These are phyloP conservation scores for Gibbula magus DNA, from an alignment of 2,888 invertebrate species.

Conservation along the genomic window DNA sequence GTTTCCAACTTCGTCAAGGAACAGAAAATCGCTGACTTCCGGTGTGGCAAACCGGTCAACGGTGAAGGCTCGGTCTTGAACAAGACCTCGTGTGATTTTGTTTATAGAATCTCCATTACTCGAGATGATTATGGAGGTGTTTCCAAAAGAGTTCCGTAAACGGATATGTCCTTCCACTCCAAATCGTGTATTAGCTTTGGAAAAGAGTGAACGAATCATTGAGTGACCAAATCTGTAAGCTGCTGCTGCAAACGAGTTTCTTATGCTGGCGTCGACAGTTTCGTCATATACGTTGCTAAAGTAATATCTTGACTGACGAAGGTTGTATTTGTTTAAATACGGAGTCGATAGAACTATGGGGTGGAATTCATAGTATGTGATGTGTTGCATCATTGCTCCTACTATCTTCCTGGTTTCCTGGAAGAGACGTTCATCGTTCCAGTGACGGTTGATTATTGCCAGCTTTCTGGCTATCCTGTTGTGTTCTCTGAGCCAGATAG, in stretches of 20 bases:
- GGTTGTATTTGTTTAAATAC: slow-evolving; percentile 35
- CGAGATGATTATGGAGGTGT: background rate
- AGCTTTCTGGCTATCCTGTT: slow-evolving; percentile 84
- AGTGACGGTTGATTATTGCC: slow-evolving; percentile 82
- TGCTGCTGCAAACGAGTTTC: slow-evolving; percentile 97
- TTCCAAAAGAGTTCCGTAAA: background rate
- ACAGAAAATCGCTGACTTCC: slow-evolving; percentile 93
- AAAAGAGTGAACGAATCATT: slow-evolving; percentile 79
- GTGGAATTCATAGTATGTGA: slow-evolving; percentile 77
- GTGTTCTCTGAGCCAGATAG: slow-evolving; percentile 90
- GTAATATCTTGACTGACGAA: slow-evolving; percentile 83
- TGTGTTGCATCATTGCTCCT: slow-evolving; percentile 81
- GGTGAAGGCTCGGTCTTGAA: slow-evolving; percentile 41
- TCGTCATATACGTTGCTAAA: slow-evolving; percentile 88
- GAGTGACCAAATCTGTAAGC: slow-evolving; percentile 96
- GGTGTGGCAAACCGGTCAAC: slow-evolving; percentile 76
- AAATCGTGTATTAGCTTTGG: background rate
- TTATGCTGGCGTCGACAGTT: slow-evolving; percentile 83
- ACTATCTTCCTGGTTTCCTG: slow-evolving; percentile 81
- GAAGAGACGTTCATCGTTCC: slow-evolving; percentile 83
- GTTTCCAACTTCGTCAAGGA: slow-evolving; percentile 72
- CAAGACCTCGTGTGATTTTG: background rate
- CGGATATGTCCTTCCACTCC: background rate
- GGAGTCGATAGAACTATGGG: slow-evolving; percentile 86
- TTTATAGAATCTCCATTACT: background rate